phyloP scores from a whole-genome alignment of 2,797 vertebrate species.

The Philypnodon macrostomus region DNA sequence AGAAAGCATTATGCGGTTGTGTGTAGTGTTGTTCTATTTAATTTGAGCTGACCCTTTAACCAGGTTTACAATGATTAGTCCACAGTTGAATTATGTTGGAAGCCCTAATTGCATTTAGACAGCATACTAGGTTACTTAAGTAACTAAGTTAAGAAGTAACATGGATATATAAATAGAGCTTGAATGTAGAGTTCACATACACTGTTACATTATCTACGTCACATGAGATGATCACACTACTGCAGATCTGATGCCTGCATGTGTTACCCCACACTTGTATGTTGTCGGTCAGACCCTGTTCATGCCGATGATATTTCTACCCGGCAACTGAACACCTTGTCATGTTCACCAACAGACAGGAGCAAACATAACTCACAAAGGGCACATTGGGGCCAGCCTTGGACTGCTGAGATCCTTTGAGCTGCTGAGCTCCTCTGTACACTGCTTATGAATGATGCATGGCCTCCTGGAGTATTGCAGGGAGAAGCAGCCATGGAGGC shows the following conservation, averaged over 20 bases:
- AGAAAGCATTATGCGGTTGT: neutral
- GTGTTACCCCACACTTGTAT: constrained; percentile 15
- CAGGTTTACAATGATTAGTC: constrained; percentile 15
- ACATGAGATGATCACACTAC: constrained; percentile 9
- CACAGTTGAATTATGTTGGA: constrained; percentile 10
- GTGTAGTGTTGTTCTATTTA: constrained; percentile 12
- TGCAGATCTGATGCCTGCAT: neutral
- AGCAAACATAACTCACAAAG: constrained; percentile 44
- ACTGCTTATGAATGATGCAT: constrained; percentile 70
- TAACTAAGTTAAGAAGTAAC: constrained; percentile 17
- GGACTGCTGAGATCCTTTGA: constrained; percentile 52
- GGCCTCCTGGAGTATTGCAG: constrained; percentile 35
- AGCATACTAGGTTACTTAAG: constrained; percentile 9
- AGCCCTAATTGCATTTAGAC: constrained; percentile 24
- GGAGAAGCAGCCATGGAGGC: constrained; percentile 48
- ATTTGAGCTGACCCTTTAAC: constrained; percentile 11
- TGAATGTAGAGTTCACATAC: constrained; percentile 12
- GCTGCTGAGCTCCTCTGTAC: constrained; percentile 57
- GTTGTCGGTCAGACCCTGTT: constrained; percentile 10
- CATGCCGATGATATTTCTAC: constrained; percentile 18
- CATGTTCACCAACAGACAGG: constrained; percentile 30
- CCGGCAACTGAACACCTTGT: constrained; percentile 38
- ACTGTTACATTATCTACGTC: constrained; percentile 18
- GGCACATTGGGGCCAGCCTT: constrained; percentile 44
- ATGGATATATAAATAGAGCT: constrained; percentile 15